Evolutionary conservation across 2,888 invertebrate genomes (phyloP), one percentile per base, ranked within the genome.

Genomic region (Torymus auratus): DNA sequence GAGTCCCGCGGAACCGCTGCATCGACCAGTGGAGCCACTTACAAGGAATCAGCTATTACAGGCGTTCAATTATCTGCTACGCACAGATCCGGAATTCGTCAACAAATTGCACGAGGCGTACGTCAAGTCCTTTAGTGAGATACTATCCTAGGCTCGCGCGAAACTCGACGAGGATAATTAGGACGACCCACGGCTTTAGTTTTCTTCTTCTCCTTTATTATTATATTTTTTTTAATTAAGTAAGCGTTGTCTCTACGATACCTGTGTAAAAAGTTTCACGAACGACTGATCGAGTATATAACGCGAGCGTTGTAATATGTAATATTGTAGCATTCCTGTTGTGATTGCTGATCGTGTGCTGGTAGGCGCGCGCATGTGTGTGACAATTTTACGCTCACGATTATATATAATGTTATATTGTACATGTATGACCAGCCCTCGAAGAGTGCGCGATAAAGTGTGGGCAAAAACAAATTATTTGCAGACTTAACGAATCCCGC

Each of bases 31-130:
- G 1, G 96, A 96, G 89, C 96, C 97, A 15, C 92, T 98, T 71
- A 97, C 96, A 64, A 95, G 95, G 90, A 96, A 96, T 88, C 98
- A 98, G 90, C 93, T 98, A 82, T 94, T 96, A 55, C 97, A 98
- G 92, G 97, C 98, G 50, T 94, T 98, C 88, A 94, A 95, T 86
- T 96, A 97, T 92, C 93, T 98, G 79, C 92, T 98, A 79, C 95
- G 96, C 92, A 96, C 96, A 91, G 97, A 98, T 91, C 93, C 95
- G 53, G 96, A 96, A 85, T 98, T 98, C 92, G 94, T 97, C 55
- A 95, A 95, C 88, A 97, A 96, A 91, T 92, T 98, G 83, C 97
- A 98, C 89, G 97, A 98, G 91, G 98, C 97, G 75, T 98, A 98
- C 90, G 95, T 97, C 17, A 96, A 96, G 91, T 96, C 96, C 53